phyloP scores from a whole-genome alignment of 1,140 invertebrate species.

The Papilio polyxenes region DNA sequence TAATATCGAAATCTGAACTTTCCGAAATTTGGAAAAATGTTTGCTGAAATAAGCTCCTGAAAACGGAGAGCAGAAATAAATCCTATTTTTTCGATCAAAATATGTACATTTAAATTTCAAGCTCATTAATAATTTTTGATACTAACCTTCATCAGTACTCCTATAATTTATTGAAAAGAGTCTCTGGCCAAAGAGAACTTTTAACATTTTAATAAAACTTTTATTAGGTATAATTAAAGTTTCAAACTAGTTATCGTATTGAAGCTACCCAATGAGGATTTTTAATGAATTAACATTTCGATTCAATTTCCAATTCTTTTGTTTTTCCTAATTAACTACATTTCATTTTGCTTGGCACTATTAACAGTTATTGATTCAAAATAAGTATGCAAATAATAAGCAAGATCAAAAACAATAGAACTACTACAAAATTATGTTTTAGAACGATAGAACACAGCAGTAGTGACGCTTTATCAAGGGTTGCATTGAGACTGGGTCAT shows the following conservation, averaged over 20 bases:
- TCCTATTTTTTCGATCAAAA: neutral
- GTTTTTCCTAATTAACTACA: too few relatives aligned
- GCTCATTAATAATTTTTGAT: neutral
- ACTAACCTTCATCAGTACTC: neutral
- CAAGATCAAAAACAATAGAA: too few relatives aligned
- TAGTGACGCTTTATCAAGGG: slow-evolving; percentile 10
- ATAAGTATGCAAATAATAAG: neutral
- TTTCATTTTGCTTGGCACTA: too few relatives aligned
- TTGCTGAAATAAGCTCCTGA: too few relatives aligned
- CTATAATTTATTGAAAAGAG: slow-evolving; percentile 1
- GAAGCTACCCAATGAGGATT: neutral
- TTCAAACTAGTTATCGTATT: slow-evolving; percentile 13
- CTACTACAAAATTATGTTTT: neutral
- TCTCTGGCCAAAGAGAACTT: neutral
- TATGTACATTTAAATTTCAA: neutral
- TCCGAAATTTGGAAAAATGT: too few relatives aligned
- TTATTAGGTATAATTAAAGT: slow-evolving; percentile 13
- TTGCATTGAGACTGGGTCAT: slow-evolving; percentile 18
- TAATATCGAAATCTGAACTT: too few relatives aligned
- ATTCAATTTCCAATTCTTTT: neutral
- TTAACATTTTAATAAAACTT: neutral
- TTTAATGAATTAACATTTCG: neutral
- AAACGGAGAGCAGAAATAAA: neutral
- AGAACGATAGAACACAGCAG: neutral
- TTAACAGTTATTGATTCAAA: neutral